A percentile compares a stretch with the other conserved stretches of the same genome.
Conservation (phyloP, 2,797 vertebrate genomes). For the Falco concolor region DNA sequence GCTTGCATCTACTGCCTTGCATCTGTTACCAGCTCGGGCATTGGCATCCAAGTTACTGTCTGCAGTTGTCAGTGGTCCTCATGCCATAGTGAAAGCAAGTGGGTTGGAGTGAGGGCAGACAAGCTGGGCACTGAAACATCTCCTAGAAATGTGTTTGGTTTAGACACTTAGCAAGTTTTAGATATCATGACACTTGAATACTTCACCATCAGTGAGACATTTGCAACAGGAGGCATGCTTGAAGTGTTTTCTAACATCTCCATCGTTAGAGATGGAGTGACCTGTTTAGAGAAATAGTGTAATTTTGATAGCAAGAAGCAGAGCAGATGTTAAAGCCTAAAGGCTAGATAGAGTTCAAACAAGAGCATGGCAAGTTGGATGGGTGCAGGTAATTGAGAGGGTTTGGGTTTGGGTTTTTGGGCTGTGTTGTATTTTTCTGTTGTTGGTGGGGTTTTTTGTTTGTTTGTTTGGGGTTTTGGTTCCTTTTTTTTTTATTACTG, state of each 20-base stretch:
- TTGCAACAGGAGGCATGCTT: background rate
- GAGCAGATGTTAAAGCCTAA: background rate
- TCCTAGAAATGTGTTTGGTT: background rate
- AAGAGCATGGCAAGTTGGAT: background rate
- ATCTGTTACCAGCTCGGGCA: background rate
- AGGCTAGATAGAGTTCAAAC: background rate
- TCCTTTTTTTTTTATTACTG: background rate
- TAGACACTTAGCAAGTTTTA: background rate
- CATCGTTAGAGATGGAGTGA: background rate
- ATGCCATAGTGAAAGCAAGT: background rate
- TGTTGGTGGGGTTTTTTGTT: background rate
- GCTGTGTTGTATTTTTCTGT: too few species aligned
- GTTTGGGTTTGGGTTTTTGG: background rate
- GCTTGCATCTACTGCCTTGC: background rate
- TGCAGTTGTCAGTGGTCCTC: background rate
- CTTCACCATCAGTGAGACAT: background rate
- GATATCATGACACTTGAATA: background rate
- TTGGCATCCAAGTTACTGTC: background rate
- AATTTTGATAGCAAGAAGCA: background rate
- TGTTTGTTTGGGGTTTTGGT: background rate
- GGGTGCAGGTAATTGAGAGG: background rate
- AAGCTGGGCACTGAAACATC: background rate
- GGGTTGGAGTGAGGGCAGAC: background rate
- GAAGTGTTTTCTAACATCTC: background rate
- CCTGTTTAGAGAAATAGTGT: background rate